Base-by-base conservation (phyloP, 2,113 vertebrate genomes). In the Percopsis transmontana region DNA sequence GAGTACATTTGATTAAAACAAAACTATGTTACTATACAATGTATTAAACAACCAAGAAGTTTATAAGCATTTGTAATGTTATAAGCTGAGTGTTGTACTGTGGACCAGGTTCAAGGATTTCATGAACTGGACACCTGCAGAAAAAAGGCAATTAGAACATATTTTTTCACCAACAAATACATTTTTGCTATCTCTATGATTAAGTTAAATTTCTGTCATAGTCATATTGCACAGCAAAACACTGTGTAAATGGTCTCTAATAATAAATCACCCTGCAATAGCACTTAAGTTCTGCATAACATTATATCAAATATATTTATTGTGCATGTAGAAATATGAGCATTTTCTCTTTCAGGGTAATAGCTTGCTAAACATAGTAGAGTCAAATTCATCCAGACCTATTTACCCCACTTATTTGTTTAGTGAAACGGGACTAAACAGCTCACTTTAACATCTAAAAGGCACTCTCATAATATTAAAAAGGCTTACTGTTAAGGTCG, bases 111-210 rank as follows among this genome's bases (percentile, higher is more conserved):
- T 71, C 56, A 53, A 52, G 19, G 21, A 58, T 63, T 81, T 87
- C 77, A 84, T 68, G 81, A 71, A 80, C 69, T 70, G 68, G 65
- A 67, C 13, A 84, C 70, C 90, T 92, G 81, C 11, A 70, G 33
- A 54, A 68, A 71, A 40, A 71, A 61, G 74, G 58, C 48, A 5
- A 14, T 47, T 66, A 7, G 67, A 14, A 77, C 27, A 70, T 72
- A 5, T 59, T 12, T 27, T 44, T 23, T 27, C 1, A n/a, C 45
- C 66, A 23, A 45, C 38, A 18, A 1, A 40, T 44, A 56, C n/a
- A 4, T 16, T 58, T 19, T 5, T 38, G 8, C 2, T 13, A 48
- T 18, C 23, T 39, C 27, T 7, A 52, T 50, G 9, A 18, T 21
- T 23, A 39, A 15, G 12, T 44, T 3, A 11, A 12, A 14, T 44